Percentiles rank a stretch among this genome's conserved stretches.
These are phyloP conservation scores for Pogoniulus pusillus DNA, from an alignment of 2,797 vertebrate species.

Conservation along the genomic window DNA sequence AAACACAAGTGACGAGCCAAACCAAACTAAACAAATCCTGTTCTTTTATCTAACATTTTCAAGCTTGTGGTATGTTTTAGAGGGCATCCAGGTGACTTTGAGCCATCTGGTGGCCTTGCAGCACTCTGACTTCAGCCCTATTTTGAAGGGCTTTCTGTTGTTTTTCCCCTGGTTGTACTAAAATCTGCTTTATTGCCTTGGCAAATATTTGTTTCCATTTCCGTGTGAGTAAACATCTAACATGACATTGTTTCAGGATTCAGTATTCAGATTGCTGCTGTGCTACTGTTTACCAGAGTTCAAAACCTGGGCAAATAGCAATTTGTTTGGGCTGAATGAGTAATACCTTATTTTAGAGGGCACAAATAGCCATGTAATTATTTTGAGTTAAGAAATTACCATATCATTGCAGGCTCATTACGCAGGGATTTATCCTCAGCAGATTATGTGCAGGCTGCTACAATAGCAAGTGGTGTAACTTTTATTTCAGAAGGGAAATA, in stretches of 20 bases:
- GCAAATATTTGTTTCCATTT: slow-evolving; percentile 55
- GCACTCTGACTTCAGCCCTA: not conserved
- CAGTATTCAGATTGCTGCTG: slow-evolving; percentile 21
- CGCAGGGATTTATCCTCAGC: slow-evolving; percentile 57
- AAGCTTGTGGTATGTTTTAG: not conserved
- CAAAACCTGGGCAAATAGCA: slow-evolving; percentile 65
- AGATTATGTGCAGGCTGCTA: slow-evolving; percentile 28
- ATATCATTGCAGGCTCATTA: slow-evolving; percentile 69
- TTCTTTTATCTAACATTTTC: not conserved
- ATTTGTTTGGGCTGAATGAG: slow-evolving; percentile 67
- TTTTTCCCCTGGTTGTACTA: not conserved
- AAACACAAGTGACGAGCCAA: not conserved
- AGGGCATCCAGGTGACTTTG: not conserved
- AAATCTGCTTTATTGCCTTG: slow-evolving; percentile 27
- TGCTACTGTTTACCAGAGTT: slow-evolving; percentile 54
- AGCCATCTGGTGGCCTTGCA: slow-evolving; percentile 17
- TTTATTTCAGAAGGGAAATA: not conserved
- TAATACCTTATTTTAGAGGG: slow-evolving; percentile 56
- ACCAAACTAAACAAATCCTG: not conserved
- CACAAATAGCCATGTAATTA: slow-evolving; percentile 71
- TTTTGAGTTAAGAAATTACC: slow-evolving; percentile 69
- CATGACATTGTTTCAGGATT: slow-evolving; percentile 28
- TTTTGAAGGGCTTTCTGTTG: slow-evolving; percentile 8
- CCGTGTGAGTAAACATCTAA: slow-evolving; percentile 9
- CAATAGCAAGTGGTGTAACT: not conserved